Percentiles rank a stretch among this genome's conserved stretches.
Evolutionary conservation across 2,797 vertebrate genomes (phyloP).

Genomic region (Phoeniculus purpureus): DNA sequence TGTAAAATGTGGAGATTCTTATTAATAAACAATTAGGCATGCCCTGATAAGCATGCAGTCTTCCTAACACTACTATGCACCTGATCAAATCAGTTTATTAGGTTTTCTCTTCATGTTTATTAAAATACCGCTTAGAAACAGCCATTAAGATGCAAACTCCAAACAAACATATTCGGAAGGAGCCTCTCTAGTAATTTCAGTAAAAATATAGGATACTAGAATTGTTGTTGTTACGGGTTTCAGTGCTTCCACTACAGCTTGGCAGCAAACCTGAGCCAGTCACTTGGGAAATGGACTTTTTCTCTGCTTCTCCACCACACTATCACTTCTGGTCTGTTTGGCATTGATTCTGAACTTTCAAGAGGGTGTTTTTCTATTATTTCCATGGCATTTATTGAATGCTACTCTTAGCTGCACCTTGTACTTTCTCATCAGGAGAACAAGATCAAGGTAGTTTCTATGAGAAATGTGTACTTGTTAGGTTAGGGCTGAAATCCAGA

Average conservation of each 20-base stretch:
- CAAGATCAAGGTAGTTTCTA: not conserved
- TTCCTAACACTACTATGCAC: not conserved
- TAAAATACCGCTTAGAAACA: not conserved
- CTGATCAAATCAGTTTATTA: not conserved
- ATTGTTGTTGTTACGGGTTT: not conserved
- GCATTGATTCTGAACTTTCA: not conserved
- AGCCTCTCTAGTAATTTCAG: not conserved
- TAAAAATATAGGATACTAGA: fast-evolving
- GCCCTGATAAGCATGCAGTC: not conserved
- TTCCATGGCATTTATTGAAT: not conserved
- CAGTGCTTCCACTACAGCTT: not conserved
- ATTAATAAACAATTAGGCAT: not conserved
- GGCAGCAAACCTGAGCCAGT: not conserved
- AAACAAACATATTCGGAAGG: not conserved
- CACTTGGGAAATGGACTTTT: not conserved
- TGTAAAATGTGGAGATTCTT: not conserved
- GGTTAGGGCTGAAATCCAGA: not conserved
- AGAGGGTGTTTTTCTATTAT: not conserved
- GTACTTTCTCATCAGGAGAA: not conserved
- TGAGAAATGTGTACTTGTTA: not conserved
- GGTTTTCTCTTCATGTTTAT: not conserved
- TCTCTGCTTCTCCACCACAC: not conserved
- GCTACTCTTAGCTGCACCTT: not conserved
- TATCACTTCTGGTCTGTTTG: not conserved
- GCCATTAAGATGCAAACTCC: not conserved